Evolutionary conservation across 2,113 vertebrate genomes (phyloP).

Genomic region (Halcyon malimbica): DNA sequence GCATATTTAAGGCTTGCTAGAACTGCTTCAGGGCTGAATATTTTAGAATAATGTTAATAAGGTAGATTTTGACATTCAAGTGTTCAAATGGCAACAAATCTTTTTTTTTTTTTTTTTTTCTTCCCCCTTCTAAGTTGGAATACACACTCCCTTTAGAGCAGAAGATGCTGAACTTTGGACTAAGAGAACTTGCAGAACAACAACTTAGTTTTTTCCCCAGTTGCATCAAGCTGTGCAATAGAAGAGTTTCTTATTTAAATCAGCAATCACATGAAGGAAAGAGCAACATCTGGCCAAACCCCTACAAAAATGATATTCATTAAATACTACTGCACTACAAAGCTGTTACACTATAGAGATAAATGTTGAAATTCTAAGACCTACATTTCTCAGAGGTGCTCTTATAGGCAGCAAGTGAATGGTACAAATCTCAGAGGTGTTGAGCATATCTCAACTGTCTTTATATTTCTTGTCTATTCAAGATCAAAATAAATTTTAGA

Average conservation of each 20-base stretch:
- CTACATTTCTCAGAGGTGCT: not conserved
- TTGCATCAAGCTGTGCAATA: not conserved
- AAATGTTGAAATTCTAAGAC: not conserved
- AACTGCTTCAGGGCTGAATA: constrained; percentile 37
- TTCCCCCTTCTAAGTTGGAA: not conserved
- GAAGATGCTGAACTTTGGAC: not conserved
- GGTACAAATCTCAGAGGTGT: not conserved
- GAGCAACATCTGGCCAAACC: constrained; percentile 21
- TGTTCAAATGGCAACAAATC: not conserved
- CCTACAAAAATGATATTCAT: not conserved
- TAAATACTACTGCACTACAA: not conserved
- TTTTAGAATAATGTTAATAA: constrained; percentile 27
- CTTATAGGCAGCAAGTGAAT: not conserved
- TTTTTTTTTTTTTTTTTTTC: not conserved
- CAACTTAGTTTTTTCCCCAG: not conserved
- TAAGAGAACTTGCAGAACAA: not conserved
- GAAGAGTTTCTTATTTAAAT: not conserved
- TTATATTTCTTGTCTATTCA: not conserved
- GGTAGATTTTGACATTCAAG: constrained; percentile 32
- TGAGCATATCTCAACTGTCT: not conserved
- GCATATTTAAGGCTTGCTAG: constrained; percentile 22
- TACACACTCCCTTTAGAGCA: not conserved
- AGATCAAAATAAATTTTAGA: not conserved
- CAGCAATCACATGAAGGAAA: constrained; percentile 2
- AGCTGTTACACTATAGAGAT: not conserved